phyloP scores from a whole-genome alignment of 2,888 invertebrate genomes.

The Thyatira batis region DNA sequence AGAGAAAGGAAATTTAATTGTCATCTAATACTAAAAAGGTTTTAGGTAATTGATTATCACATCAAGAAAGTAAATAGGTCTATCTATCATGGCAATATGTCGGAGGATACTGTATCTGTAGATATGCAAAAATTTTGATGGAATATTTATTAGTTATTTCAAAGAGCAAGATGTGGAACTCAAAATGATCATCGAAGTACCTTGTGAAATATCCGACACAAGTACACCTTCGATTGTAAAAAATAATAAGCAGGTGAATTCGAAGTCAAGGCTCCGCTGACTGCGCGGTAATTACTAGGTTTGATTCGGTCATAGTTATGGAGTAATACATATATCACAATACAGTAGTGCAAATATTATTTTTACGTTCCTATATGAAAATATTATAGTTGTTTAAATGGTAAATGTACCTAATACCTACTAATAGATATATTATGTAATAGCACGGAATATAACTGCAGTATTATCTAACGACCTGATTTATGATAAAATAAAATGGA shows the following conservation, averaged over 20 bases:
- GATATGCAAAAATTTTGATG: too few relatives aligned
- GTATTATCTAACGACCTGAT: too few relatives aligned
- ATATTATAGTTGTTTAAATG: too few relatives aligned
- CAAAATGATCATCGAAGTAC: slow-evolving; percentile 19
- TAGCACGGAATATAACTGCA: too few relatives aligned
- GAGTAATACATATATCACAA: not conserved
- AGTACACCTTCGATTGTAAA: slow-evolving; percentile 46
- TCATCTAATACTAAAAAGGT: slow-evolving; percentile 3
- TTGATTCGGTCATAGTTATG: slow-evolving; percentile 28
- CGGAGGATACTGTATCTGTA: too few relatives aligned
- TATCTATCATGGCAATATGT: too few relatives aligned
- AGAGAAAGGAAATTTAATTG: slow-evolving; percentile 5
- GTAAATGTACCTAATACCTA: too few relatives aligned
- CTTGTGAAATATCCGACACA: slow-evolving; percentile 30
- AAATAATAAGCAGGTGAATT: slow-evolving; percentile 39
- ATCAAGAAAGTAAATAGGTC: too few relatives aligned
- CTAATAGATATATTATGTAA: too few relatives aligned
- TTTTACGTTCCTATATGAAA: too few relatives aligned
- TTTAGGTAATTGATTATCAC: not conserved
- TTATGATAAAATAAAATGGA: too few relatives aligned
- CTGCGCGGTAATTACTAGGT: slow-evolving; percentile 43
- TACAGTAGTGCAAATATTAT: slow-evolving; percentile 5
- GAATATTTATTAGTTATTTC: not conserved
- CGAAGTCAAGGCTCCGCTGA: slow-evolving; percentile 45
- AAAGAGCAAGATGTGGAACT: not conserved